Base-by-base conservation (phyloP, 2,797 vertebrate genomes). In the Dendrocincla fuliginosa region DNA sequence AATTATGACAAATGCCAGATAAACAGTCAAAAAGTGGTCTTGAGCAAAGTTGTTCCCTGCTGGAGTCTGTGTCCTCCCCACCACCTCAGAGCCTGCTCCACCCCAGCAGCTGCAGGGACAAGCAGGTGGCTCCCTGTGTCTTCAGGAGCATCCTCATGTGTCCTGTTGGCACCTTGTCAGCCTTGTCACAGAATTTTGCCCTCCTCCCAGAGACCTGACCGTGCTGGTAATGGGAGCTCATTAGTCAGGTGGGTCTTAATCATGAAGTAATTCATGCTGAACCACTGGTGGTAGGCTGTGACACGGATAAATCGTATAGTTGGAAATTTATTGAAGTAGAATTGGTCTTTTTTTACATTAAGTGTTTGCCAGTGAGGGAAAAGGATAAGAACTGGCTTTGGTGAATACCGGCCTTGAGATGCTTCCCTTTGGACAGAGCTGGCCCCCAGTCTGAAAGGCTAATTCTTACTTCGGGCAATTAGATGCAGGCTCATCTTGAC, bases 271-370 rank as follows among this genome's bases (percentile, higher is more conserved):
- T 93, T 92, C 47, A 27, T 87, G 59, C 93, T 93, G 73, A 80
- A 77, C 42, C 25, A 23, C n/a, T 67, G 37, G 13, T 80, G 82
- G 42, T 84, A 80, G 69, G n/a, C 57, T 91, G 50, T 67, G 71
- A 84, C 63, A 41, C 0, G 8, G 73, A 42, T 80, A 42, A 86
- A 79, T 64, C 6, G 7, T 81, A 79, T 60, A 87, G 90, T 91
- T 63, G 57, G 70, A 85, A 90, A 75, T 86, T n/a, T 88, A 61
- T 76, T 92, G 84, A 91, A 84, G 73, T 55, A 65, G 82, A 93
- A 90, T 33, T 50, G 33, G 32, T 9, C 9, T 78, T 67, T 61
- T 89, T 92, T 71, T 33, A 32, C 59, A 63, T 92, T 89, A 91
- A 86, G 30, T 0, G 0, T 77, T 90, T 63, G 30, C n/a, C 35